These are phyloP conservation scores for Diorhabda carinulata DNA, from an alignment of 1,140 invertebrate genomes.

Conservation along the genomic window DNA sequence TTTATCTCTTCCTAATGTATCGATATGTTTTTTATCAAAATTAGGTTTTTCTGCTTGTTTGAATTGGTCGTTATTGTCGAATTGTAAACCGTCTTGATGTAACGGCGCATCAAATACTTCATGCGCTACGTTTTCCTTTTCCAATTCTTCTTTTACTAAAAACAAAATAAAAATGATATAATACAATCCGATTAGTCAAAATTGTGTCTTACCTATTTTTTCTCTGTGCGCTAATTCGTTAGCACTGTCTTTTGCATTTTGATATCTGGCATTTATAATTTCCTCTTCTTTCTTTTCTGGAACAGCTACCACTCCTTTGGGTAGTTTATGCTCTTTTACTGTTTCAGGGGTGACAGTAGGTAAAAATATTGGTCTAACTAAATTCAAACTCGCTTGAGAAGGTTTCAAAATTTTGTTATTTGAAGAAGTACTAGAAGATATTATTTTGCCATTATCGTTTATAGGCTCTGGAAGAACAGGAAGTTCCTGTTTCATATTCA, in stretches of 20 bases:
- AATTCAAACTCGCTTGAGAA: conserved; percentile 30
- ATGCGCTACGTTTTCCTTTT: conserved; percentile 42
- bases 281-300: conserved; percentile 33
- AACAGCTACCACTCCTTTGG: conserved; percentile 37
- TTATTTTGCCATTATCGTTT: conserved; percentile 5
- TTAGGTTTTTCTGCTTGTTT: conserved; percentile 27
- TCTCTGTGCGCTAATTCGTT: conserved; percentile 17
- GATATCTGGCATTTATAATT: conserved; percentile 25
- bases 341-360: conserved; percentile 39
- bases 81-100: conserved; percentile 21
- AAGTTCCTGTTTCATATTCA: conserved; percentile 17
- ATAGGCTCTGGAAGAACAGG: conserved; percentile 13
- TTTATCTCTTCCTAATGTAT: conserved; percentile 14
- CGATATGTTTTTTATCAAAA: conserved; percentile 25
- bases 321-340: conserved; percentile 29
- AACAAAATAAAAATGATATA: not conserved
- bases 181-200: not conserved
- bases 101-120: conserved; percentile 36
- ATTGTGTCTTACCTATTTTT: conserved; percentile 24
- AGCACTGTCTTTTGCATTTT: conserved; percentile 18
- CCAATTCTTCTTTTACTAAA: conserved; percentile 31
- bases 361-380: conserved; percentile 28
- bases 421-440: conserved; percentile 21
- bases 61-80: conserved; percentile 22
- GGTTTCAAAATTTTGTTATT: conserved; percentile 28